Base-by-base conservation (phyloP, 1,140 invertebrate species). In the Capitella teleta region DNA sequence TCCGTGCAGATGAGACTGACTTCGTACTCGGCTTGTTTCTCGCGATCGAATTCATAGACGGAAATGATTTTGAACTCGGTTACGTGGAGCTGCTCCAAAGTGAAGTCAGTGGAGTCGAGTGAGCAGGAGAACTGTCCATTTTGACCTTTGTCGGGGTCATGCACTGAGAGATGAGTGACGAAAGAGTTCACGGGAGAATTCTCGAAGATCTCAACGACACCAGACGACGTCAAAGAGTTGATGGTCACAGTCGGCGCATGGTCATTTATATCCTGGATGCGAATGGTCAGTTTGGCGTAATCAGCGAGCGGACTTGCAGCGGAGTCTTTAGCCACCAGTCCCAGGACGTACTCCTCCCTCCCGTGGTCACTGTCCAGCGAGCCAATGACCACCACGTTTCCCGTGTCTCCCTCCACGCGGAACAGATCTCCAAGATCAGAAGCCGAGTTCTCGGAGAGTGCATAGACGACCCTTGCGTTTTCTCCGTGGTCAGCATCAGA, bases 361-460 rank as follows among this genome's bases (percentile, higher is more conserved):
- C 8, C 1, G 21, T 53, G 46, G 21, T 42, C 34, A 16, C 49
- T 47, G 28, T 49, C 24, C 19, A 26, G 23, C 10, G 28, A 34
- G 21, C 26, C 25, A 10, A 43, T 25, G 3, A 34, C n/a, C 8
- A 53, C 32, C 14, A 37, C 52, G 38, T 67, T 61, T 32, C 30
- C 30, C 8, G 30, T 10, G 8, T 32, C 30, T n/a, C 30, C n/a
- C n/a, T n/a, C 30, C 8, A 32, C n/a, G n/a, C 8, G 8, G 30
- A 32, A 32, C 30, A 32, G n/a, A 10, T 8, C 8, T 32, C 30
- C 30, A 32, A 32, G n/a, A 8, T 32, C 8, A 32, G 30, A 8
- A n/a, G 30, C 8, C 8, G 30, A 32, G 8, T 10, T 10, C n/a
- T 32, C n/a, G n/a, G 8, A 10, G 30, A 32, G n/a, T 32, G 30